Percentiles rank a stretch among this genome's conserved stretches.
These are phyloP conservation scores for Philaethria dido DNA, from an alignment of 2,888 invertebrate species.

Conservation along the genomic window DNA sequence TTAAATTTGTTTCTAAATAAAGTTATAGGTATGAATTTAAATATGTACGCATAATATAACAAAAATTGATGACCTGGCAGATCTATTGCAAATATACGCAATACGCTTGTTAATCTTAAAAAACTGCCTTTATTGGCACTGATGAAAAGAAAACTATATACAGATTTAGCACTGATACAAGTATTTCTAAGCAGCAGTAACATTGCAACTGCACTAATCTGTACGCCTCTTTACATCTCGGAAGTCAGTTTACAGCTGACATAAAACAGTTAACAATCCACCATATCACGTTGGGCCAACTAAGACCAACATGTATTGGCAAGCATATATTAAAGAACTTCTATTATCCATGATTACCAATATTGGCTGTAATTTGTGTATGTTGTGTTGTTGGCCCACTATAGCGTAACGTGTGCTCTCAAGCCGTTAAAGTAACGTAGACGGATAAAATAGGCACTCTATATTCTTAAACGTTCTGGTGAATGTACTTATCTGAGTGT, in stretches of 20 bases:
- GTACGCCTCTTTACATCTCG: constrained; percentile 36
- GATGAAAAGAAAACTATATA: neutral
- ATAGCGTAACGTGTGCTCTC: constrained; percentile 31
- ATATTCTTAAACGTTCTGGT: constrained; percentile 29
- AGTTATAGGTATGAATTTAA: too few relatives aligned
- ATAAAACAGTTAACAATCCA: constrained; percentile 38
- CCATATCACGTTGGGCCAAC: constrained; percentile 5
- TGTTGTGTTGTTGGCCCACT: constrained; percentile 12
- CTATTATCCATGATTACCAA: constrained; percentile 4
- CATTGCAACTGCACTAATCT: constrained; percentile 39
- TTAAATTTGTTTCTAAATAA: neutral
- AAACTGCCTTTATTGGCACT: neutral
- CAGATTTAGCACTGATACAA: neutral
- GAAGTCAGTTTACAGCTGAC: constrained; percentile 41
- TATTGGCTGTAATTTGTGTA: constrained; percentile 12
- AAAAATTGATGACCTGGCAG: too few relatives aligned
- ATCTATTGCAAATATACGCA: too few relatives aligned
- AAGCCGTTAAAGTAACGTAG: constrained; percentile 35
- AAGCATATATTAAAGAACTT: neutral
- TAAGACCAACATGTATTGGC: neutral
- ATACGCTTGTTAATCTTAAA: too few relatives aligned
- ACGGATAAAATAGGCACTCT: constrained; percentile 37
- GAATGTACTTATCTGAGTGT: constrained; percentile 20
- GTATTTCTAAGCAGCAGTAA: constrained; percentile 8
- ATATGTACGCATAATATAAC: too few relatives aligned